Evolutionary conservation across 92 coral and sea anemone species (phyloP), one percentile per base, ranked within the genome.

Genomic region (Paramuricea clavata): DNA sequence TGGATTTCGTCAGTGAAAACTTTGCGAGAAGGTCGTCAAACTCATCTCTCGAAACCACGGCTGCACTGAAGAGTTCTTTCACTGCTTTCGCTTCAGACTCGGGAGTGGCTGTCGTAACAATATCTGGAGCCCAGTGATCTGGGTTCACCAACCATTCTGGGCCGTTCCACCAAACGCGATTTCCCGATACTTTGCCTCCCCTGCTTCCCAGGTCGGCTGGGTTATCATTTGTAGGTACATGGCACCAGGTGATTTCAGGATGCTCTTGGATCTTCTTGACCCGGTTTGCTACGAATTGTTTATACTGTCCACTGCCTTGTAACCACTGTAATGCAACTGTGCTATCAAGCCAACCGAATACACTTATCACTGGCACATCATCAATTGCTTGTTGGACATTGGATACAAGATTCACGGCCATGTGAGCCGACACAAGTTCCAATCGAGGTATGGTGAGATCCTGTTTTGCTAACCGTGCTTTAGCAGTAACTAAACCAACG

Each of bases 21-120:
- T 83, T 89, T 74, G 57, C 85, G 52, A 83, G 41, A 54, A 83
- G 43, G 31, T 83, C 81, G 49, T 71, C 78, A 26, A 89, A 69
- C 65, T 76, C 86, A 54, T 84, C 76, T 44, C 28, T 84, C 11
- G 80, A 21, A 10, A 42, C 79, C 85, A 84, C 86, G 12, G 81
- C 88, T 11, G 41, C 85, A 27, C 74, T 83, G 52, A 88, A 74
- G 17, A 82, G 47, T 35, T 74, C 87, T 33, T 56, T 54, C 23
- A 65, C 49, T 17, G 27, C 36, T 59, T 88, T 88, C 0, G 59
- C 59, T 7, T 50, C 59, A 50, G 17, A 50, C 59, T 71, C 77
- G 27, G 43, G 26, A 6, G 77, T 27, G 11, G 77, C 8, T 35
- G 34, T 34, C 16, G 77, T 31, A 21, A 71, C 77, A 23, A 71